These are phyloP conservation scores for Ochropacha duplaris DNA, from an alignment of 2,888 invertebrate species.

Conservation along the genomic window DNA sequence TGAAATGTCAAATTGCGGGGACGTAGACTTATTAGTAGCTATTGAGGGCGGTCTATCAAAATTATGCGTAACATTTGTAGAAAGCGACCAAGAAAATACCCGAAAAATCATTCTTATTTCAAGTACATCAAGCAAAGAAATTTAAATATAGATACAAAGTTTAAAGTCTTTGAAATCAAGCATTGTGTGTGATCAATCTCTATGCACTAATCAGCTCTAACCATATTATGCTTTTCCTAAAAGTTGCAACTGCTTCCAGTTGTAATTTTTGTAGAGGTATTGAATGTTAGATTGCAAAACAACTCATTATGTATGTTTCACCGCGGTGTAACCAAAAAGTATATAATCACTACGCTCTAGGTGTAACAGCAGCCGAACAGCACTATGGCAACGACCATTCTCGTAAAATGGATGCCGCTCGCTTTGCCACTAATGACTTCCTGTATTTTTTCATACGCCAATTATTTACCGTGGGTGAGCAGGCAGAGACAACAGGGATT, in stretches of 20 bases:
- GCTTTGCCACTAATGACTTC: conserved; percentile 79
- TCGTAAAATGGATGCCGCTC: conserved; percentile 73
- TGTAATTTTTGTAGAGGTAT: background rate
- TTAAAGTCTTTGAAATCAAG: too few relatives aligned
- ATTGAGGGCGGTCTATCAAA: conserved; percentile 43
- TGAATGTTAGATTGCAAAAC: background rate
- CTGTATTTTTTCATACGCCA: conserved; percentile 77
- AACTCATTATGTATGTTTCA: conserved; percentile 15
- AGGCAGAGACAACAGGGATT: conserved; percentile 58
- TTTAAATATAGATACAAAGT: too few relatives aligned
- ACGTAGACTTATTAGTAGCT: conserved; percentile 66
- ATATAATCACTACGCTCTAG: too few relatives aligned
- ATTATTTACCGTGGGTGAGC: conserved; percentile 75
- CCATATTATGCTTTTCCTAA: too few relatives aligned
- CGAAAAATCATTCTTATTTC: too few relatives aligned
- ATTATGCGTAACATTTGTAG: conserved; percentile 25
- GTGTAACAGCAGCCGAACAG: conserved; percentile 50
- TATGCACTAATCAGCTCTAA: too few relatives aligned
- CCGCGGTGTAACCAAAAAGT: too few relatives aligned
- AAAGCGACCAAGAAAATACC: too few relatives aligned
- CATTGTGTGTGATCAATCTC: too few relatives aligned
- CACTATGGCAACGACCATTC: conserved; percentile 45
- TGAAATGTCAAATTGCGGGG: conserved; percentile 79
- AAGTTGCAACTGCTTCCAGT: background rate
- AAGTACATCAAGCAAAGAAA: too few relatives aligned